phyloP scores from a whole-genome alignment of 2,113 vertebrate species.

The Electrona antarctica region DNA sequence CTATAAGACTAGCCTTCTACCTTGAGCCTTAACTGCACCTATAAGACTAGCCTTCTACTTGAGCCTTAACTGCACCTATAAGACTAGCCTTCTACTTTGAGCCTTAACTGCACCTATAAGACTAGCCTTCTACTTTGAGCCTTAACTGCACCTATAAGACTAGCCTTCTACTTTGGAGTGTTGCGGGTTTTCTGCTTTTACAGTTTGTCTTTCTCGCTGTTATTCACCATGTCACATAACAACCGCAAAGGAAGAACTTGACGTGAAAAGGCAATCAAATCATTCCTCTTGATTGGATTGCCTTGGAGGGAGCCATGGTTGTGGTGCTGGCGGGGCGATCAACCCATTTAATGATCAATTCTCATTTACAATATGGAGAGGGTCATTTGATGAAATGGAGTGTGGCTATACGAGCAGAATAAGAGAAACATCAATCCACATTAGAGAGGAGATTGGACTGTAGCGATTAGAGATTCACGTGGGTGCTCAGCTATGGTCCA shows the following conservation, averaged over 20 bases:
- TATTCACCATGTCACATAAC: neutral
- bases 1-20: too few species aligned
- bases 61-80: too few species aligned
- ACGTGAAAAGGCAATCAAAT: neutral
- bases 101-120: too few species aligned
- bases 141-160: too few species aligned
- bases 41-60: too few species aligned
- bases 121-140: too few species aligned
- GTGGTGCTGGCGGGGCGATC: conserved; percentile 3
- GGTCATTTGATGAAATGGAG: conserved; percentile 23
- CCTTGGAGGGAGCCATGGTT: conserved; percentile 1
- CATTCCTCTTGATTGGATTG: conserved; percentile 7
- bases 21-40: too few species aligned
- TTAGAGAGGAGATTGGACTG: conserved; percentile 16
- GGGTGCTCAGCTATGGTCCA: neutral
- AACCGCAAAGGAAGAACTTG: neutral
- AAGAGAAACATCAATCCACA: conserved; percentile 35
- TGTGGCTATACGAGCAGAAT: conserved; percentile 28
- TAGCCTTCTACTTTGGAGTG: too few species aligned
- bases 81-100: too few species aligned
- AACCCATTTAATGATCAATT: conserved; percentile 45
- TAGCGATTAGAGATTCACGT: conserved; percentile 13
- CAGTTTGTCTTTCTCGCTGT: neutral
- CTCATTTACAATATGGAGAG: conserved; percentile 38
- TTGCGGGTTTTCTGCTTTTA: too few species aligned